phyloP scores from a whole-genome alignment of 2,113 vertebrate genomes.

The Tylochromis polylepis region DNA sequence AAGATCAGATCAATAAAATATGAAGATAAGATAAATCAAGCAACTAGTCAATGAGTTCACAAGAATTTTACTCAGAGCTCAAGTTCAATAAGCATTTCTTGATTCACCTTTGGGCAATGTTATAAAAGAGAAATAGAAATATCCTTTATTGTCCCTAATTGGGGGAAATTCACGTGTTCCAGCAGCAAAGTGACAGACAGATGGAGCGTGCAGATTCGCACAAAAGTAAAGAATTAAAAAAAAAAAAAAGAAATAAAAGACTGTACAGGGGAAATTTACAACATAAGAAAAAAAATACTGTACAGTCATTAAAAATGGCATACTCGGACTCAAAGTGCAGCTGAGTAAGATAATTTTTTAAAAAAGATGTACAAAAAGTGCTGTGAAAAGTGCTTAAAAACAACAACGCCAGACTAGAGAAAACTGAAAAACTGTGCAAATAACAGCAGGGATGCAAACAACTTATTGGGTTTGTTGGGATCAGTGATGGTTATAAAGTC shows the following conservation, averaged over 20 bases:
- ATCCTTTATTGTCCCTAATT: not conserved
- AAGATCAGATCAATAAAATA: not conserved
- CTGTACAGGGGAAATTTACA: not conserved
- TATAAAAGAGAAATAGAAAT: not conserved
- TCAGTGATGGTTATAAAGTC: not conserved
- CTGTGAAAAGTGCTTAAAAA: not conserved
- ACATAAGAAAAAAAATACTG: fast-evolving
- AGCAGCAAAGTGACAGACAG: not conserved
- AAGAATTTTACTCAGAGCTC: not conserved
- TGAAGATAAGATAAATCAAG: not conserved
- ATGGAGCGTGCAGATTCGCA: not conserved
- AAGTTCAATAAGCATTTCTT: not conserved
- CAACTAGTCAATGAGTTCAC: not conserved
- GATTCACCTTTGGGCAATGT: not conserved
- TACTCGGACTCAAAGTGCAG: not conserved
- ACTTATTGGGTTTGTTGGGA: not conserved
- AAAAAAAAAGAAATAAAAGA: fast-evolving
- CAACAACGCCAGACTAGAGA: not conserved
- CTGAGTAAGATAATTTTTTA: not conserved
- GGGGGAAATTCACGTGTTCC: not conserved
- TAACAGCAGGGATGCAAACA: not conserved
- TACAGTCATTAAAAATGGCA: not conserved
- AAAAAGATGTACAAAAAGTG: not conserved
- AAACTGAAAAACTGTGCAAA: not conserved
- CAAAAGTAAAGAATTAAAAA: not conserved